These are phyloP conservation scores for Mastacembelus armatus DNA, from an alignment of 2,797 vertebrate species.

Conservation along the genomic window DNA sequence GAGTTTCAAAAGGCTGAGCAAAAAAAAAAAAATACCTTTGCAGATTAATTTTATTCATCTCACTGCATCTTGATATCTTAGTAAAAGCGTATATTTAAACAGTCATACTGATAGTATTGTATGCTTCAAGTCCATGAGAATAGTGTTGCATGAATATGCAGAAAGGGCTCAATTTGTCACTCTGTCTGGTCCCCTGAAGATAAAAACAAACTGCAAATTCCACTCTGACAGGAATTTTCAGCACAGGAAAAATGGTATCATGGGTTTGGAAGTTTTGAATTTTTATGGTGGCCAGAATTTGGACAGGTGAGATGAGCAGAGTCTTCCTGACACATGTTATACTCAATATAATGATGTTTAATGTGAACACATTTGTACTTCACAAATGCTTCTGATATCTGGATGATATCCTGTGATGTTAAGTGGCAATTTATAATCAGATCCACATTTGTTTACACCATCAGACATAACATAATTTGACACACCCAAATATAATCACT, in stretches of 20 bases:
- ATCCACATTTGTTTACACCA: constrained; percentile 13
- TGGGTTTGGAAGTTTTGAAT: constrained; percentile 10
- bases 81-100: constrained; percentile 11
- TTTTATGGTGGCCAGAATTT: neutral
- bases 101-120: neutral
- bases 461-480: constrained; percentile 3
- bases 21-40: constrained; percentile 39
- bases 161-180: constrained; percentile 24
- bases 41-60: constrained; percentile 40
- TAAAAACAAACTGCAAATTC: constrained; percentile 19
- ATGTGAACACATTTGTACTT: constrained; percentile 11
- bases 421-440: constrained; percentile 11
- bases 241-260: neutral
- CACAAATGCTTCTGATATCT: constrained; percentile 4
- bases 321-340: neutral
- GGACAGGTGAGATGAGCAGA: neutral
- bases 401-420: constrained; percentile 9
- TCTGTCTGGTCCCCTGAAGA: constrained; percentile 17
- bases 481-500: neutral
- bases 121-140: constrained; percentile 4
- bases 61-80: constrained; percentile 22
- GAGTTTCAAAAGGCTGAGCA: constrained; percentile 44
- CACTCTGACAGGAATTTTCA: neutral
- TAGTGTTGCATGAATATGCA: constrained; percentile 18
- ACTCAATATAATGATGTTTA: neutral